Evolutionary conservation across 2,797 vertebrate species (phyloP).

Genomic region (Myotis daubentonii): DNA sequence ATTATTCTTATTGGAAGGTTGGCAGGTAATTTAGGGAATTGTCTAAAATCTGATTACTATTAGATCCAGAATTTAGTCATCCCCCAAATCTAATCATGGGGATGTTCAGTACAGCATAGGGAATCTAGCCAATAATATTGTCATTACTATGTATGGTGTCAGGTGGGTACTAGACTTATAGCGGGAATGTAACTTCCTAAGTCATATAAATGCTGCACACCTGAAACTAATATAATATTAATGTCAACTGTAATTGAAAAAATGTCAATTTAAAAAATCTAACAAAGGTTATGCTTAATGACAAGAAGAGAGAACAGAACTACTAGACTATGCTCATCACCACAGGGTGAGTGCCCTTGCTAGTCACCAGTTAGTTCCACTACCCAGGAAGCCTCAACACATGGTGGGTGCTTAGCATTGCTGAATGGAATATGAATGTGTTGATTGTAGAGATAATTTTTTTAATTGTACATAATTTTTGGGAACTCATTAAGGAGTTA

Average conservation of each 20-base stretch:
- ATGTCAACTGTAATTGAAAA: not conserved
- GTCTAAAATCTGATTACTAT: not conserved
- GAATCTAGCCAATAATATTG: not conserved
- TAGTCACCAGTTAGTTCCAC: not conserved
- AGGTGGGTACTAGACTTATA: not conserved
- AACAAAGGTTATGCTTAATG: not conserved
- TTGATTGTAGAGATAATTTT: not conserved
- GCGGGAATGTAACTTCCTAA: not conserved
- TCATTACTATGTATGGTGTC: not conserved
- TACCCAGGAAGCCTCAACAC: not conserved
- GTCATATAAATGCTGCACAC: not conserved
- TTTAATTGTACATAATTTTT: not conserved
- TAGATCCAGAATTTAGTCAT: constrained; percentile 11
- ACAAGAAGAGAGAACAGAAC: not conserved
- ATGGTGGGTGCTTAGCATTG: not conserved
- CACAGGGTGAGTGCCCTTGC: not conserved
- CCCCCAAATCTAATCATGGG: not conserved
- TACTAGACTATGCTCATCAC: not conserved
- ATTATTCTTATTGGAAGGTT: not conserved
- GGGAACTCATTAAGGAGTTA: not conserved
- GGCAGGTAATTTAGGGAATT: not conserved
- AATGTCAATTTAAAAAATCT: not conserved
- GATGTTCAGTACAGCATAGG: not conserved
- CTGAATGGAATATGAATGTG: not conserved
- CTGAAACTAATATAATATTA: not conserved